Evolutionary conservation across 2,888 invertebrate species (phyloP), one percentile per base, ranked within the genome.

Genomic region (Yponomeuta evonymella): DNA sequence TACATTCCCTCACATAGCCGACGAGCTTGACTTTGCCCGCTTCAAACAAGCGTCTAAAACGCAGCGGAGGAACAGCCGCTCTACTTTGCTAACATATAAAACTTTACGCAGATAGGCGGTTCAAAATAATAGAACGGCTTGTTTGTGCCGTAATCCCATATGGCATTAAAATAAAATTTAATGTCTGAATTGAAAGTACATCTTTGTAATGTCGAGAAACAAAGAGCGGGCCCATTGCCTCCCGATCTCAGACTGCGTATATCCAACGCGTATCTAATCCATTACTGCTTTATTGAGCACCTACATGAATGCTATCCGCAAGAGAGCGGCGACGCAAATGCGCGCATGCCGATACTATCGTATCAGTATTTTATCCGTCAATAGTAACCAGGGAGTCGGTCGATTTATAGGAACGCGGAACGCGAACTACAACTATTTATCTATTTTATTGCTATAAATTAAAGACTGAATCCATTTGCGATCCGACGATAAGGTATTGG

Each of bases 401-500:
- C 48, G 78, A 81, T 81, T 82, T 81, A 82, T 79, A 82, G 85
- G 88, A 89, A 90, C 89, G 89, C 90, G 90, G 90, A 90, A 88
- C 83, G 85, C 80, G 76, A 75, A 79, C 81, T 82, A 81, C 83
- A 76, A 79, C 83, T 83, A 87, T 89, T 87, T 90, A 89, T 88
- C 88, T 88, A 84, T 86, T 89, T 86, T 89, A 89, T 89, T 88
- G 86, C 90, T 83, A 90, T 90, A 90, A 90, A 89, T 90, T 90
- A 89, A 88, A 89, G 82, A 80, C 81, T 84, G 83, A 83, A 83
- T 82, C 86, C 84, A 85, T 87, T 87, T 80, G 78, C 75, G 88
- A 90, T 90, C 80, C 78, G 76, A 78, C 88, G 89, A 90, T 91
- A 92, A 86, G 84, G 83, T 84, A 85, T 85, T 83, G 82, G 77